Base-by-base conservation (phyloP, 2,797 vertebrate genomes). In the Caiman crocodilus region DNA sequence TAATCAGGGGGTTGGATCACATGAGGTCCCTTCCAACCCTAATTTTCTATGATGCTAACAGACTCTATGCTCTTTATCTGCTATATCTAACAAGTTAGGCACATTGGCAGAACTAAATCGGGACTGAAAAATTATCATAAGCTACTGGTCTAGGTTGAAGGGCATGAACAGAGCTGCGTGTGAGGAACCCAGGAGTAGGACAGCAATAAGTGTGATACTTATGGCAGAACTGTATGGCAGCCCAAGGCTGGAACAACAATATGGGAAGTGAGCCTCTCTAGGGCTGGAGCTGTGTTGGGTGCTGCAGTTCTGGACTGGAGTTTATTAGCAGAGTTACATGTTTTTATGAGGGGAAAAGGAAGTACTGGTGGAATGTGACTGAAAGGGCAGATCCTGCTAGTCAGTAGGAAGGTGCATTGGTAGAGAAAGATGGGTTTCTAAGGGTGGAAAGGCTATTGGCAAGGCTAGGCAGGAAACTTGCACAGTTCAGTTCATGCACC, bases 401-500 rank as follows among this genome's bases (percentile, higher is more conserved):
- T 14, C 35, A 26, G 35, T 21, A 32, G 9, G 18, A 23, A 73
- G 7, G 23, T 16, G 79, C 32, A 1, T 1, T 1, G 0, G 1
- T 30, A 79, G 82, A 76, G 73, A 65, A 35, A 50, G 0, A 1
- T 86, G 87, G 82, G 87, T 9, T 25, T 30, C 14, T 23, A 30
- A 83, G 55, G 0, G 30, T 64, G 82, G 76, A 92, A 14, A 17
- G 26, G 28, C 2, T 0, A 69, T 5, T 89, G 35, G 77, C 6
- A 76, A n/a, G 0, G 15, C 73, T 6, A 12, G 73, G 75, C 78
- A 55, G 87, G 63, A 87, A 63, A 67, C 4, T 11, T 75, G 78
- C 88, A 74, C 91, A 91, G 58, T 79, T 82, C 57, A 55, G 73
- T 77, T 28, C 76, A 79, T 75, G 83, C 88, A 83, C 90, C 84